phyloP scores from a whole-genome alignment of 2,113 vertebrate genomes.

The Oceanites oceanicus region DNA sequence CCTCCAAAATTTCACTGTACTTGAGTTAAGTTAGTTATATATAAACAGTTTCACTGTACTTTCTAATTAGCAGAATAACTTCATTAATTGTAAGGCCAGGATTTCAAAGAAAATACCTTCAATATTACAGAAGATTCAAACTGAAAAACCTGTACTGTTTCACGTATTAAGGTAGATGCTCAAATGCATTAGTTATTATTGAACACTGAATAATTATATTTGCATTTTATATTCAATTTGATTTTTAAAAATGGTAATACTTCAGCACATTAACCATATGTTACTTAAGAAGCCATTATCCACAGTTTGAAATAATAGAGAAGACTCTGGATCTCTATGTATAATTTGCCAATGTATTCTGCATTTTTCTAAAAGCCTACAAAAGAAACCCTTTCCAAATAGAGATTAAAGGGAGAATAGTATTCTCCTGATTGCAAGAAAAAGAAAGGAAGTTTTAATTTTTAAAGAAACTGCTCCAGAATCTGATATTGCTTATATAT shows the following conservation, averaged over 20 bases:
- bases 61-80: background rate
- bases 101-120: background rate
- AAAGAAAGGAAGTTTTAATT: background rate
- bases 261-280: background rate
- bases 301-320: background rate
- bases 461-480: background rate
- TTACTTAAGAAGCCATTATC: conserved; percentile 21
- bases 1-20: background rate
- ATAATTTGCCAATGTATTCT: background rate
- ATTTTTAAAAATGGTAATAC: background rate
- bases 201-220: conserved; percentile 7
- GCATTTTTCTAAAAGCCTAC: background rate
- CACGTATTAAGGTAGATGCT: background rate
- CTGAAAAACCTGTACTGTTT: background rate
- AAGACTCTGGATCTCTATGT: background rate
- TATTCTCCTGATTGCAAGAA: background rate
- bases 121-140: background rate
- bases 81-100: background rate
- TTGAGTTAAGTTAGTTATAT: background rate
- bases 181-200: background rate
- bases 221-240: background rate
- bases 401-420: background rate
- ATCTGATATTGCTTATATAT: background rate
- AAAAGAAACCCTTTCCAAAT: background rate
- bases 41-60: background rate